Percentiles rank a stretch among this genome's conserved stretches.
Conservation (phyloP, 2,797 vertebrate species). For the Psittacula echo region DNA sequence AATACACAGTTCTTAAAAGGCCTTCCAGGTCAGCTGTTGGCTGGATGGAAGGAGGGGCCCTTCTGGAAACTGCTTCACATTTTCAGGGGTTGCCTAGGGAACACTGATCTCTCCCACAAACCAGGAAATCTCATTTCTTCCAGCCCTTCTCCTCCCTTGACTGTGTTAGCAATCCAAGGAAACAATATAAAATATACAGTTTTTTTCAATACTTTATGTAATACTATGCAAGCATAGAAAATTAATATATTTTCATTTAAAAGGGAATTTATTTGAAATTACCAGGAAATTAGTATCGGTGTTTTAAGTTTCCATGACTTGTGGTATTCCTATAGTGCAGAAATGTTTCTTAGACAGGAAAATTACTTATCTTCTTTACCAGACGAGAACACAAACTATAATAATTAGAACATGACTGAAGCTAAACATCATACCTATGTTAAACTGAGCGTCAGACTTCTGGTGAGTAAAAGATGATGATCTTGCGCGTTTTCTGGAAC, state of each 20-base stretch:
- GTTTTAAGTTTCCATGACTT: background rate
- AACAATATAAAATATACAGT: rapidly evolving
- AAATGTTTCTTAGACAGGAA: background rate
- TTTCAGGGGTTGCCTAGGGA: background rate
- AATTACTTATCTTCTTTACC: background rate
- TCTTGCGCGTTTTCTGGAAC: constrained; percentile 74
- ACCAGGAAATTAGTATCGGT: background rate
- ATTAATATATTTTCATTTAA: background rate
- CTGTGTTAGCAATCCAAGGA: background rate
- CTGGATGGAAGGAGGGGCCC: background rate
- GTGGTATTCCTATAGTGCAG: background rate
- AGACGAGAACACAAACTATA: background rate
- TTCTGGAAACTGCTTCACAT: background rate
- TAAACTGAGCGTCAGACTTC: constrained; percentile 21
- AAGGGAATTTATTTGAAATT: background rate
- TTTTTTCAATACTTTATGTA: background rate
- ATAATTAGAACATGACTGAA: background rate
- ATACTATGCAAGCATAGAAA: background rate
- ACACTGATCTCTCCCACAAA: background rate
- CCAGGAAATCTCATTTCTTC: background rate
- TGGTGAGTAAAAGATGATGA: constrained; percentile 76
- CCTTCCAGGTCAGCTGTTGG: background rate
- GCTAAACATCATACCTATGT: constrained; percentile 52
- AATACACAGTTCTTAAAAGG: background rate
- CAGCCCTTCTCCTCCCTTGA: background rate